Conservation (phyloP, 2,888 invertebrate species). For the Sericinus montela region DNA sequence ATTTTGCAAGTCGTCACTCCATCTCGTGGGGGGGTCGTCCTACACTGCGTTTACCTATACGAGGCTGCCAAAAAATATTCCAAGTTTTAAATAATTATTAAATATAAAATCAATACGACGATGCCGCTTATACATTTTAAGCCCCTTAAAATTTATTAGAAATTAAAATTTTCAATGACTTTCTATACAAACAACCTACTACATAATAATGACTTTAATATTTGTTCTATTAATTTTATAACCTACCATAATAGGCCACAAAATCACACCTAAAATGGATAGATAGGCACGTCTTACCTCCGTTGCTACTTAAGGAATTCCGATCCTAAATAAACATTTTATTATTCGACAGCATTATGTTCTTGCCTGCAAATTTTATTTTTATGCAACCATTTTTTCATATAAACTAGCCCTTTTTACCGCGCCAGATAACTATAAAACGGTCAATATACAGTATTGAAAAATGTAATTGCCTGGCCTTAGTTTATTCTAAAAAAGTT, state of each 20-base stretch:
- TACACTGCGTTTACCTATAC: no score
- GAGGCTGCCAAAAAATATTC: no score
- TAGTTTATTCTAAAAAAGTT: constrained; percentile 19
- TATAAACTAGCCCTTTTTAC: neutral
- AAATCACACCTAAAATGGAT: constrained; percentile 14
- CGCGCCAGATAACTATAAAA: neutral
- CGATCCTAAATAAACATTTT: constrained; percentile 18
- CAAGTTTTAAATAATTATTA: no score
- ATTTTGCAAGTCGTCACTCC: no score
- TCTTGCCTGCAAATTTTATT: constrained; percentile 19
- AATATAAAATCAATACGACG: no score
- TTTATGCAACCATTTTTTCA: constrained; percentile 11
- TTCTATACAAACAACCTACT: neutral
- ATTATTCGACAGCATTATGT: constrained; percentile 10
- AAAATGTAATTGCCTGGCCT: constrained; percentile 24
- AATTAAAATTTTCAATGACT: constrained; percentile 2
- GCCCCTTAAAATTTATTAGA: neutral
- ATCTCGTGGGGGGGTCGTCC: no score
- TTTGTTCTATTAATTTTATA: constrained; percentile 12
- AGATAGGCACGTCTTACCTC: constrained; percentile 13
- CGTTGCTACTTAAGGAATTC: constrained; percentile 12
- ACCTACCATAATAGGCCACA: neutral
- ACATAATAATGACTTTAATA: constrained; percentile 8
- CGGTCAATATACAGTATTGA: constrained; percentile 5
- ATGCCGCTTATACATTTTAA: no score